Base-by-base conservation (phyloP, 2,888 invertebrate species). In the Amiota mariae region DNA sequence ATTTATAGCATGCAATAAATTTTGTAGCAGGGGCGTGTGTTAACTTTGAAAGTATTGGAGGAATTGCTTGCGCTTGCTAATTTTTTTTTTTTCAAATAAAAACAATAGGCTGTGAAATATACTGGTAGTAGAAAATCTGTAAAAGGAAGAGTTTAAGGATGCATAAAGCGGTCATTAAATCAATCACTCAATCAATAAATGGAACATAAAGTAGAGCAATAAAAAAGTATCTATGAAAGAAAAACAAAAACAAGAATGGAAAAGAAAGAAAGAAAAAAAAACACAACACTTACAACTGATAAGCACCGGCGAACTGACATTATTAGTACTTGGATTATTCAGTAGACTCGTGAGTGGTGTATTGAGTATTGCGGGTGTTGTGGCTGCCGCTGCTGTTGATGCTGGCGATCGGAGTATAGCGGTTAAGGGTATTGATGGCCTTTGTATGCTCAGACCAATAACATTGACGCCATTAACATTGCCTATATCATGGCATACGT, bases 381-480 rank as follows among this genome's bases (percentile, higher is more conserved):
- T 78, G 79, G 80, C 78, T 66, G 81, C 76, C 77, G 85, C 78
- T 77, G 83, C 82, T 77, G 83, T 83, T 66, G 90, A 81, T 73
- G 90, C 78, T 75, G 79, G 79, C 77, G 81, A 71, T 79, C 73
- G 79, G 13, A 78, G 77, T 70, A 78, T 78, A 77, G 81, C 90
- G 64, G 91, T 91, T 82, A 91, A 87, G 72, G 91, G 91, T 80
- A 91, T 88, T 67, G 91, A 90, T 56, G 91, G 91, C 75, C 91
- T 91, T 87, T 92, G 92, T 77, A 92, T 87, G 75, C 92, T 91
- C 83, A 92, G 88, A 78, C 91, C 91, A 82, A 92, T 94, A 90
- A 94, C 93, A 89, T 94, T 94, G 90, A 94, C 93, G 67, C 94
- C 94, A 87, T 94, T 94, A 59, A 93, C 93, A 84, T 91, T 92